Conservation (phyloP, 2,797 vertebrate species). For the Mus spretus region DNA sequence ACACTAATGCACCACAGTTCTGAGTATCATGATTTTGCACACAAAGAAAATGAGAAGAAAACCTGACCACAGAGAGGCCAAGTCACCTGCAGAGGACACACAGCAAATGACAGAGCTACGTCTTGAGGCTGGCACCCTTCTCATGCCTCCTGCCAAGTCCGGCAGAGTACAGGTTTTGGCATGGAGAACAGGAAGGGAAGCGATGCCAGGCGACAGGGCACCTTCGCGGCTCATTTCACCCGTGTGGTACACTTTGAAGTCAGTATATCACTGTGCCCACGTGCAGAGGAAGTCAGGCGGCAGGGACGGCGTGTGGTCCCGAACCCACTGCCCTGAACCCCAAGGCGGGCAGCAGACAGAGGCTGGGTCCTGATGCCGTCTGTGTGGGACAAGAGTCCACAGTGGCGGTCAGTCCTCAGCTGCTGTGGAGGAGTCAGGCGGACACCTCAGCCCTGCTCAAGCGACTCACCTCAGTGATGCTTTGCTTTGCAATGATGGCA, state of each 20-base stretch:
- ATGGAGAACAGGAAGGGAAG: constrained; percentile 33
- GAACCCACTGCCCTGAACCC: background rate
- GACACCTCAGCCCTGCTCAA: background rate
- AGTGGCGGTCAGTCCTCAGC: background rate
- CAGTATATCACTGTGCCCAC: constrained; percentile 20
- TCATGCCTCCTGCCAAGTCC: background rate
- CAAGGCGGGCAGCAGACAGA: background rate
- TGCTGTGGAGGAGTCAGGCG: fast-evolving
- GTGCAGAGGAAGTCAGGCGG: background rate
- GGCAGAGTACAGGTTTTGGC: constrained; percentile 29
- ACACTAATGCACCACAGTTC: background rate
- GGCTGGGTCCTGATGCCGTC: background rate
- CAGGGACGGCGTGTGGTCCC: background rate
- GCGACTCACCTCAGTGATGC: background rate
- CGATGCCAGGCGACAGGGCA: constrained; percentile 22
- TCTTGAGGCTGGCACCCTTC: background rate
- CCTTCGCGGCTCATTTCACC: constrained; percentile 56
- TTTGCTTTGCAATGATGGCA: background rate
- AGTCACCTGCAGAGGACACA: background rate
- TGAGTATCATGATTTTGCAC: background rate
- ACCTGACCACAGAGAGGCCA: background rate
- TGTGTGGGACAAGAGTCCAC: background rate
- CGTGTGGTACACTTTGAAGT: constrained; percentile 28
- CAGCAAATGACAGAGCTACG: background rate
- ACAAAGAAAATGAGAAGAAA: background rate